Percentiles rank a stretch among this genome's conserved stretches.
These are phyloP conservation scores for Dolichoris vasculosae DNA, from an alignment of 1,140 invertebrate genomes.

Conservation along the genomic window DNA sequence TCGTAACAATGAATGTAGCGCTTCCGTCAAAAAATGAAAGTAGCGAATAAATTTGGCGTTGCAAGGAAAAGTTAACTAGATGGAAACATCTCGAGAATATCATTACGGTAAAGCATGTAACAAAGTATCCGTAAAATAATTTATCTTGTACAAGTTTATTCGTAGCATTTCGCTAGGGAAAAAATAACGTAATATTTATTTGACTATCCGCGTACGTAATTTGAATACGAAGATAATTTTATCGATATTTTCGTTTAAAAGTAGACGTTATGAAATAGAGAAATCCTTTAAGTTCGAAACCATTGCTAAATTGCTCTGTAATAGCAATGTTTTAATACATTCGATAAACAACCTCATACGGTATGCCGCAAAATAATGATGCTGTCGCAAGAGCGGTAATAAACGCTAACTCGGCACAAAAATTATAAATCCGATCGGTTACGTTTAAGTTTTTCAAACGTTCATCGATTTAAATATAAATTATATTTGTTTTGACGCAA, in stretches of 20 bases:
- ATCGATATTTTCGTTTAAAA: no score
- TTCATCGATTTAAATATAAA: background rate
- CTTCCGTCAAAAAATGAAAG: constrained; percentile 32
- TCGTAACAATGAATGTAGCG: background rate
- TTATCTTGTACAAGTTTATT: background rate
- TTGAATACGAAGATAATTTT: no score
- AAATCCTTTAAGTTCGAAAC: background rate
- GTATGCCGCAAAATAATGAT: constrained; percentile 18
- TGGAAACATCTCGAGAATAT: constrained; percentile 23
- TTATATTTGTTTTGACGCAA: background rate
- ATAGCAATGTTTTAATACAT: constrained; percentile 23
- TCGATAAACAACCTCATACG: constrained; percentile 25
- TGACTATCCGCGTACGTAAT: no score
- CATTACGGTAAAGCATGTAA: constrained; percentile 12
- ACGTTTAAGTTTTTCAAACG: background rate
- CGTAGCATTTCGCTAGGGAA: no score
- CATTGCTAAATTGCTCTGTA: background rate
- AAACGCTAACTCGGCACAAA: constrained; percentile 2
- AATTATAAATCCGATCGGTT: background rate
- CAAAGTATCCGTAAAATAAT: background rate
- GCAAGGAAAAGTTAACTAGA: constrained; percentile 10
- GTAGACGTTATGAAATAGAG: no score
- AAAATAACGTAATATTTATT: no score
- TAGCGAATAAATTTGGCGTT: background rate
- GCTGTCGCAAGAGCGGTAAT: constrained; percentile 1